phyloP scores from a whole-genome alignment of 2,888 invertebrate species.

The Zygothrica quintamaculata region DNA sequence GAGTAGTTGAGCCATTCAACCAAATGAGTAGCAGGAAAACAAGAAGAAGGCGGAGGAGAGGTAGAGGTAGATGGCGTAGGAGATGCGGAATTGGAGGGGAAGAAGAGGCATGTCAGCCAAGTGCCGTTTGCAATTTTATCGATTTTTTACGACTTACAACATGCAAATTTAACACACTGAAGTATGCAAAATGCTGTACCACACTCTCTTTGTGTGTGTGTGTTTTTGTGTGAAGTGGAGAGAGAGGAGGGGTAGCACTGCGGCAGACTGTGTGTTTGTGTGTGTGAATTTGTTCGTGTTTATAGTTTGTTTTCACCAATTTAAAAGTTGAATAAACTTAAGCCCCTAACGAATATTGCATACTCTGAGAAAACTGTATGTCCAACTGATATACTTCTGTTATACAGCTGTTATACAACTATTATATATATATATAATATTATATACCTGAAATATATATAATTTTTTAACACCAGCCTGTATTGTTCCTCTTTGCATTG shows the following conservation, averaged over 20 bases:
- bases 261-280: neutral
- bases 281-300: neutral
- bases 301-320: conserved; percentile 39
- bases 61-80: no score
- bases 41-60: neutral
- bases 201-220: neutral
- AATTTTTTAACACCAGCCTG: no score
- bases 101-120: neutral
- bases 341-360: neutral
- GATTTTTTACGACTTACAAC: conserved; percentile 65
- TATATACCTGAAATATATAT: no score
- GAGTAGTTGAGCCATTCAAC: conserved; percentile 19
- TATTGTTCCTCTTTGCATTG: no score
- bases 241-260: no score
- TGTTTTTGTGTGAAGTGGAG: no score
- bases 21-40: conserved; percentile 12
- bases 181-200: conserved; percentile 34
- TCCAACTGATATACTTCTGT: neutral
- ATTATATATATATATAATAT: no score
- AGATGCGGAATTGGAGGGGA: no score
- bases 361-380: neutral
- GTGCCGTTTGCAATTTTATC: conserved; percentile 58
- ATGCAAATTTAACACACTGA: conserved; percentile 52
- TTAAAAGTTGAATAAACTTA: conserved; percentile 34
- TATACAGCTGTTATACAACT: neutral